A percentile compares a stretch with the other conserved stretches of the same genome.
Conservation (phyloP, 1,140 invertebrate species). For the Bactericera cockerelli region DNA sequence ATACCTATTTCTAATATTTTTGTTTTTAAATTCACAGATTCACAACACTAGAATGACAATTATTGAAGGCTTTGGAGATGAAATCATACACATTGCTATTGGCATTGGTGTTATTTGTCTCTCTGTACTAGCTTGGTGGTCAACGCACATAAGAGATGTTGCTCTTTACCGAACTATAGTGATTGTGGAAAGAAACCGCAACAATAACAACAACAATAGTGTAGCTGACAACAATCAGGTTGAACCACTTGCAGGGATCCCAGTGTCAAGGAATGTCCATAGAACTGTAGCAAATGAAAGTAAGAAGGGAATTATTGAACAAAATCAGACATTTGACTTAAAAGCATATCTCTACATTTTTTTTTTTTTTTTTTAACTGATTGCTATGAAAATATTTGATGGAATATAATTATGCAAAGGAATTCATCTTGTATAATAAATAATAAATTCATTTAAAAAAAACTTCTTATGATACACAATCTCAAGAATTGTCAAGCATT, state of each 20-base stretch:
- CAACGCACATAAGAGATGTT: constrained; percentile 38
- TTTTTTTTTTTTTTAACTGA: too few relatives aligned
- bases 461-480: too few relatives aligned
- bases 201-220: not conserved
- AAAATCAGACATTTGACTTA: too few relatives aligned
- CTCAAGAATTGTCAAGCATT: too few relatives aligned
- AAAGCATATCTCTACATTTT: too few relatives aligned
- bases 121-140: constrained; percentile 53
- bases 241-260: not conserved
- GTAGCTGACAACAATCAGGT: not conserved
- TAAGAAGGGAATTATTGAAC: not conserved
- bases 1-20: too few relatives aligned
- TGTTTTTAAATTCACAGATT: too few relatives aligned
- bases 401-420: too few relatives aligned
- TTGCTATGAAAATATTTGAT: too few relatives aligned
- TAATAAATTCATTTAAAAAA: too few relatives aligned
- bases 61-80: constrained; percentile 63
- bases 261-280: not conserved
- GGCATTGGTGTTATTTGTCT: constrained; percentile 41
- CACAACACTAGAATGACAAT: constrained; percentile 38
- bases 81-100: constrained; percentile 54
- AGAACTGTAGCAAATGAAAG: not conserved
- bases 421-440: too few relatives aligned
- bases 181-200: constrained; percentile 27
- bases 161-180: constrained; percentile 33